Conservation (phyloP, 2,888 invertebrate genomes). For the Diplolepis rosae region DNA sequence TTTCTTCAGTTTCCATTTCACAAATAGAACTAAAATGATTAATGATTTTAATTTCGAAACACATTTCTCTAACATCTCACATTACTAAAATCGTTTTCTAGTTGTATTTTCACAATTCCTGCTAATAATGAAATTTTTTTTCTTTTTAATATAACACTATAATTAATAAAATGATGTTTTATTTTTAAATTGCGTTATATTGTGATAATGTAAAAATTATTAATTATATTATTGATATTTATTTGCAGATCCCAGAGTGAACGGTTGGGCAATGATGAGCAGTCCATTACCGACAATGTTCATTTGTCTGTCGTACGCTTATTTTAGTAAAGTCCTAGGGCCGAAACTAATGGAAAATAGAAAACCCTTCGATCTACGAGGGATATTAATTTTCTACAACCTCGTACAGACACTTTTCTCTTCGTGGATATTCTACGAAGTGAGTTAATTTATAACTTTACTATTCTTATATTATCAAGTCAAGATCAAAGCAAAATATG, state of each 20-base stretch:
- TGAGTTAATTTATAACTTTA: constrained; percentile 71
- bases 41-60: too few species aligned
- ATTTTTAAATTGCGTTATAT: too few species aligned
- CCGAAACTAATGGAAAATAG: constrained; percentile 92
- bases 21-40: constrained; percentile 31
- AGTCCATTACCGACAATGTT: constrained; percentile 90
- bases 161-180: too few species aligned
- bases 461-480: background rate
- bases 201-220: too few species aligned
- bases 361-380: constrained; percentile 88
- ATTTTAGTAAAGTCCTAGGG: constrained; percentile 87
- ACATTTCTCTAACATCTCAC: too few species aligned
- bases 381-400: constrained; percentile 89
- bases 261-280: constrained; percentile 91
- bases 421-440: constrained; percentile 94
- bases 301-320: constrained; percentile 89
- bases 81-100: too few species aligned
- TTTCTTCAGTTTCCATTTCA: constrained; percentile 33
- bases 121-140: too few species aligned
- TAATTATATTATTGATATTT: too few species aligned
- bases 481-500: too few species aligned
- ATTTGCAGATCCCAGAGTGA: constrained; percentile 88
- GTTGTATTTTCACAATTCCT: too few species aligned
- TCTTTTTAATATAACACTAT: too few species aligned
- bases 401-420: constrained; percentile 92